Base-by-base conservation (phyloP, 1,140 invertebrate species). In the Sitophilus oryzae region DNA sequence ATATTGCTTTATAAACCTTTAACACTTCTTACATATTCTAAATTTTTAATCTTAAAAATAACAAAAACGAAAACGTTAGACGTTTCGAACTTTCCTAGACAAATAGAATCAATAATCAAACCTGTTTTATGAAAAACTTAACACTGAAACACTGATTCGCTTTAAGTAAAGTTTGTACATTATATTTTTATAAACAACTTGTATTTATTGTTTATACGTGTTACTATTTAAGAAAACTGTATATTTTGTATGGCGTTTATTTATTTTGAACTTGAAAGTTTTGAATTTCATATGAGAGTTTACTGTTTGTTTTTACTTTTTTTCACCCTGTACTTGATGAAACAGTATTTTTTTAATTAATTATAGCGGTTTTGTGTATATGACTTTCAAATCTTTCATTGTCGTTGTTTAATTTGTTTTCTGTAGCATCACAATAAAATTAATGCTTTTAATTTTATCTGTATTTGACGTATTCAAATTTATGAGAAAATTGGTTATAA, bases 131-230 rank as follows among this genome's bases (percentile, higher is more conserved):
- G 11, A 30, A 30, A 30, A 6, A 11, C 21, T 40, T 52, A 43
- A 52, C 23, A 6, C 5, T 30, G 11, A 30, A 30, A 16, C 44
- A 52, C 16, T 37, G 45, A 48, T 18, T 21, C 15, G n/a, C n/a
- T n/a, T n/a, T 40, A 50, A 20, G 35, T 60, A 56, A 62, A 61
- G 58, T 47, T 52, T 66, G 66, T 67, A 66, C 53, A 65, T 65
- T 66, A 65, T 67, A 67, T 67, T 67, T 67, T 67, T 67, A 62
- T 67, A 67, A 58, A 47, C 10, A 59, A 62, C 57, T 67, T 60
- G 66, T 44, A 66, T 67, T 67, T 67, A 66, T 67, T 67, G 60
- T 66, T 67, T 63, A 66, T 67, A 65, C 35, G 23, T 59, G 55
- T 58, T 44, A 18, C 16, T 18, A 35, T 34, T 11, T 48, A 37